Evolutionary conservation across 2,888 invertebrate species (phyloP).

Genomic region (Stenodera caucasica): DNA sequence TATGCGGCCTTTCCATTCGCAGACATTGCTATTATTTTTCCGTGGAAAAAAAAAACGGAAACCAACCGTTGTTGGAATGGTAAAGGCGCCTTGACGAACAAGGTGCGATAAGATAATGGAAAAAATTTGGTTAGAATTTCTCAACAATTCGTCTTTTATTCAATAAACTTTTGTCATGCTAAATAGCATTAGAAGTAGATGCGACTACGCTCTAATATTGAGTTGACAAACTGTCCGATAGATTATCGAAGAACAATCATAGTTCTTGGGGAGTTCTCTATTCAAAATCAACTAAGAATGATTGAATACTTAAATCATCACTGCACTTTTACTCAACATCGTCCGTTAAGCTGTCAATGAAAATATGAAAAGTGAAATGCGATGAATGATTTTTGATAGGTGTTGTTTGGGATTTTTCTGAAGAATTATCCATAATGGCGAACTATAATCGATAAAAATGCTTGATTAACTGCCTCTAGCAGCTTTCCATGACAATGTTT

Average conservation of each 20-base stretch:
- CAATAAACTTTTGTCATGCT: slow-evolving; percentile 29
- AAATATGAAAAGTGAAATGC: too few species aligned
- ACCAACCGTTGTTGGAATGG: slow-evolving; percentile 19
- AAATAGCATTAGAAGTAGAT: slow-evolving; percentile 18
- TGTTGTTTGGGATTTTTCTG: too few species aligned
- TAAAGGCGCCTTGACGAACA: slow-evolving; percentile 24
- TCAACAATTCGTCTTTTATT: slow-evolving; percentile 24
- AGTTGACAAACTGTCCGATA: too few species aligned
- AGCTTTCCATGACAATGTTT: too few species aligned
- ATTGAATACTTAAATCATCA: too few species aligned
- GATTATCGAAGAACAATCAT: neutral
- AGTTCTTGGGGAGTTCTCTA: neutral
- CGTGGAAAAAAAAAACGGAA: too few species aligned
- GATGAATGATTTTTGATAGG: neutral
- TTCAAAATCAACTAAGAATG: neutral
- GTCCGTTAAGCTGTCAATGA: neutral
- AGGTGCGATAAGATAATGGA: slow-evolving; percentile 29
- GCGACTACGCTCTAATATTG: too few species aligned
- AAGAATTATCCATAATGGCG: neutral
- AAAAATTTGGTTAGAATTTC: slow-evolving; percentile 23
- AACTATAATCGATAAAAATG: neutral
- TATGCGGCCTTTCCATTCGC: slow-evolving; percentile 25
- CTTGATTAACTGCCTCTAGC: too few species aligned
- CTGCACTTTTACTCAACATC: neutral
- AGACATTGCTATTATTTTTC: slow-evolving; percentile 20